phyloP scores from a whole-genome alignment of 2,888 invertebrate genomes.

The Yponomeuta sedellus region DNA sequence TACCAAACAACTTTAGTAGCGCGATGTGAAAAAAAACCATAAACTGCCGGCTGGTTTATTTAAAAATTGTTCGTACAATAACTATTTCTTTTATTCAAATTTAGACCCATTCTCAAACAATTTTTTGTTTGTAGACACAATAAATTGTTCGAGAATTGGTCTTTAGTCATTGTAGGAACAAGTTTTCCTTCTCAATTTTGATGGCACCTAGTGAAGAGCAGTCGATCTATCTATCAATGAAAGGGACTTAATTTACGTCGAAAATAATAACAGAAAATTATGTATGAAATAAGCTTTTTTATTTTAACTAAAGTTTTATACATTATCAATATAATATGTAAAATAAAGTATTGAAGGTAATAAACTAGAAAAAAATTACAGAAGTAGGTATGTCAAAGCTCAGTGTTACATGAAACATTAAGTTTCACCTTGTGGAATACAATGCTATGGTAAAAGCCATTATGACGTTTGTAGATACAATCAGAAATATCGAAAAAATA shows the following conservation, averaged over 20 bases:
- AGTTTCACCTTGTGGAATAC: neutral
- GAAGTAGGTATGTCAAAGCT: neutral
- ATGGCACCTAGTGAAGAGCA: too few relatives aligned
- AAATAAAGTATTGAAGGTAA: neutral
- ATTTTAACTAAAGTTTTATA: constrained; percentile 58
- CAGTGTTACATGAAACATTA: neutral
- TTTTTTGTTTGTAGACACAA: too few relatives aligned
- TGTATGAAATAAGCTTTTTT: constrained; percentile 69
- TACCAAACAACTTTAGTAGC: too few relatives aligned
- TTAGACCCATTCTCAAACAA: too few relatives aligned
- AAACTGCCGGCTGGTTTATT: too few relatives aligned
- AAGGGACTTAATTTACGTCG: constrained; percentile 19
- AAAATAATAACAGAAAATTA: constrained; percentile 48
- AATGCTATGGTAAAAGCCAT: neutral
- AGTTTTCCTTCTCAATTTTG: too few relatives aligned
- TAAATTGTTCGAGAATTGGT: too few relatives aligned
- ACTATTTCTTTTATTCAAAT: too few relatives aligned
- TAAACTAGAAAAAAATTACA: neutral
- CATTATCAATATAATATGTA: constrained; percentile 31
- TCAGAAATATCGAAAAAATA: neutral
- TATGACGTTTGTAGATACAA: neutral
- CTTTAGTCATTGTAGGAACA: too few relatives aligned
- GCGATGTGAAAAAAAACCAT: too few relatives aligned
- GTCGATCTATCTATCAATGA: neutral
- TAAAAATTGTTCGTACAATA: too few relatives aligned